phyloP scores from a whole-genome alignment of 2,888 invertebrate species.

The Rotaria macrura region DNA sequence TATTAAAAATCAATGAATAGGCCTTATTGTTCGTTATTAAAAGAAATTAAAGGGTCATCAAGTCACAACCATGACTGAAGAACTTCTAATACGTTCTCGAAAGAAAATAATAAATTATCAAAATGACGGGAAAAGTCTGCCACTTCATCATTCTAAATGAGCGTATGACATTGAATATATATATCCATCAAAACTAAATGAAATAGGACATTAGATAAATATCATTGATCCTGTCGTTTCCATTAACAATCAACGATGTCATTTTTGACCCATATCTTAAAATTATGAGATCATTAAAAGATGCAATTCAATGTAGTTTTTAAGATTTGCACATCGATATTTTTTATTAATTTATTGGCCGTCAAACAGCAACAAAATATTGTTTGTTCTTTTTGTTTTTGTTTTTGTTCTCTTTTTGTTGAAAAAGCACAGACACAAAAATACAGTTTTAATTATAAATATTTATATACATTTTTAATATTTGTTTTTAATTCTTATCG shows the following conservation, averaged over 20 bases:
- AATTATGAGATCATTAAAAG: too few species aligned
- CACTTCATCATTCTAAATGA: not conserved
- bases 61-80: not conserved
- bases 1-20: too few species aligned
- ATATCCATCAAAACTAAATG: not conserved
- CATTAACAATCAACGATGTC: not conserved
- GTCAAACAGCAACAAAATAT: conserved; percentile 4
- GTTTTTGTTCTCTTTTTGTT: not conserved
- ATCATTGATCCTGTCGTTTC: not conserved
- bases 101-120: too few species aligned
- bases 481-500: not conserved
- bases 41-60: too few species aligned
- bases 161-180: not conserved
- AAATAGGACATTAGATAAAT: not conserved
- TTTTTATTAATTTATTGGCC: not conserved
- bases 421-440: not conserved
- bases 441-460: not conserved
- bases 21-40: too few species aligned
- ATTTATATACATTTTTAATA: not conserved
- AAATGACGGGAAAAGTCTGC: not conserved
- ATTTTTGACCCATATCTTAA: not conserved
- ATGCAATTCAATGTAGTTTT: not conserved
- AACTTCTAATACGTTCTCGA: not conserved
- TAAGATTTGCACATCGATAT: not conserved
- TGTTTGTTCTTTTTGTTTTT: not conserved